Conservation (phyloP, 2,888 invertebrate species). For the Eurytoma californica region DNA sequence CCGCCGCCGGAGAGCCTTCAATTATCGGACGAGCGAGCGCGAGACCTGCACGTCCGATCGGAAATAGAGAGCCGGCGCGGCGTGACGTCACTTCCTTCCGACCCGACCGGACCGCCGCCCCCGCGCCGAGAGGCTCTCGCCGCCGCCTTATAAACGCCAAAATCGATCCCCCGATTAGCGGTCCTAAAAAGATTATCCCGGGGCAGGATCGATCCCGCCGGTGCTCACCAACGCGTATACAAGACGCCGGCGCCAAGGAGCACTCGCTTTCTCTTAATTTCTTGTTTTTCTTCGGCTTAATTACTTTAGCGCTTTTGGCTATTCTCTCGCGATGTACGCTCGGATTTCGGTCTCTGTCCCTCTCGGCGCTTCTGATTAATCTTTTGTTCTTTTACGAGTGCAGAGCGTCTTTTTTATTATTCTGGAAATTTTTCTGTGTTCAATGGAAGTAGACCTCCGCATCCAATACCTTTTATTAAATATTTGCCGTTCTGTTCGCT, state of each 20-base stretch:
- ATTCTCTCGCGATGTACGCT: not conserved
- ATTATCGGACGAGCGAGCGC: constrained; percentile 57
- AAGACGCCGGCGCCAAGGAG: not conserved
- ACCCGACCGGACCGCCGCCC: not conserved
- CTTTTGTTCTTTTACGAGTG: not conserved
- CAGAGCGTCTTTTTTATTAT: too few relatives aligned
- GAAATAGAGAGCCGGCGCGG: constrained; percentile 57
- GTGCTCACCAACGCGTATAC: not conserved
- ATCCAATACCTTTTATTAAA: not conserved
- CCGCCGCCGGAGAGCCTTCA: constrained; percentile 48
- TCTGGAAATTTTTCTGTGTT: not conserved
- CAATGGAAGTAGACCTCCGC: not conserved
- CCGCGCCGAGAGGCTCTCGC: not conserved
- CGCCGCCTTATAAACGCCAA: constrained; percentile 13
- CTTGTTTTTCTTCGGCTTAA: constrained; percentile 32
- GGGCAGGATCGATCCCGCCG: constrained; percentile 14
- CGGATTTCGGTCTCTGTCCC: not conserved
- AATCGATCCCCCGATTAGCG: constrained; percentile 59
- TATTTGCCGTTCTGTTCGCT: not conserved
- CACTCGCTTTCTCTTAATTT: constrained; percentile 10
- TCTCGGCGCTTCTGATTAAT: not conserved
- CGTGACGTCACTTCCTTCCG: constrained; percentile 59
- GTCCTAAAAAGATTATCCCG: constrained; percentile 57
- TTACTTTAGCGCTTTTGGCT: constrained; percentile 17
- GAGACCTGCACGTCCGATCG: constrained; percentile 56